These are phyloP conservation scores for Oreocharis arfaki DNA, from an alignment of 2,113 vertebrate genomes.

Conservation along the genomic window DNA sequence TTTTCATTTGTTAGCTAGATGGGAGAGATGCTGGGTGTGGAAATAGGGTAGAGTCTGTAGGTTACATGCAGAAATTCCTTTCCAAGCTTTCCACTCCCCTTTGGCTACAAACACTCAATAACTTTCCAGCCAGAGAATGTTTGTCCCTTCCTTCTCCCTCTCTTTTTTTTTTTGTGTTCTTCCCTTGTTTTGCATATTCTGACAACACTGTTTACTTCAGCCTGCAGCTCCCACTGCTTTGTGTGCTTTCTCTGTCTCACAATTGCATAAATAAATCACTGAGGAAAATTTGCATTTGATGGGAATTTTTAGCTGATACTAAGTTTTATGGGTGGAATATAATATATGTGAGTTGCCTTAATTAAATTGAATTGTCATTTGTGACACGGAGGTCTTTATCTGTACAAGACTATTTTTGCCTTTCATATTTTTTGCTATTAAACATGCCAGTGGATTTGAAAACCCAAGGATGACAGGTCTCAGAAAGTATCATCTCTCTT, in stretches of 20 bases:
- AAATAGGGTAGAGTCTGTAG: background rate
- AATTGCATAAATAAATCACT: slow-evolving; percentile 49
- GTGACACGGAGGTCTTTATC: background rate
- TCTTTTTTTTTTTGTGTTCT: slow-evolving; percentile 3
- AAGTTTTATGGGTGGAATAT: slow-evolving; percentile 11
- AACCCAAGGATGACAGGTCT: background rate
- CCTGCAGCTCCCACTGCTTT: slow-evolving; percentile 45
- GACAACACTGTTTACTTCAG: slow-evolving; percentile 50
- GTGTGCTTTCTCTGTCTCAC: slow-evolving; percentile 11
- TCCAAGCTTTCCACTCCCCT: slow-evolving; percentile 7
- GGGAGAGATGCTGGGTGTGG: background rate
- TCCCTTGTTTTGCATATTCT: slow-evolving; percentile 53
- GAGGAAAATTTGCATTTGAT: slow-evolving; percentile 52
- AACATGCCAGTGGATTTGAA: slow-evolving; percentile 15
- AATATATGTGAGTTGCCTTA: background rate
- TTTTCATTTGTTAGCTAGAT: background rate
- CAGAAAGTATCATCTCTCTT: background rate
- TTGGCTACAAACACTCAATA: slow-evolving; percentile 22
- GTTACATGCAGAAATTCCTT: background rate
- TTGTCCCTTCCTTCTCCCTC: slow-evolving; percentile 32
- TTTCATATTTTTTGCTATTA: background rate
- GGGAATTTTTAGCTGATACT: slow-evolving; percentile 41
- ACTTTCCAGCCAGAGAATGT: slow-evolving; percentile 45
- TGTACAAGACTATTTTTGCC: background rate
- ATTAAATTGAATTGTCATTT: slow-evolving; percentile 32